Base-by-base conservation (phyloP, 35 echinoderm and acorn worm species). In the Hemicentrotus pulcherrimus region DNA sequence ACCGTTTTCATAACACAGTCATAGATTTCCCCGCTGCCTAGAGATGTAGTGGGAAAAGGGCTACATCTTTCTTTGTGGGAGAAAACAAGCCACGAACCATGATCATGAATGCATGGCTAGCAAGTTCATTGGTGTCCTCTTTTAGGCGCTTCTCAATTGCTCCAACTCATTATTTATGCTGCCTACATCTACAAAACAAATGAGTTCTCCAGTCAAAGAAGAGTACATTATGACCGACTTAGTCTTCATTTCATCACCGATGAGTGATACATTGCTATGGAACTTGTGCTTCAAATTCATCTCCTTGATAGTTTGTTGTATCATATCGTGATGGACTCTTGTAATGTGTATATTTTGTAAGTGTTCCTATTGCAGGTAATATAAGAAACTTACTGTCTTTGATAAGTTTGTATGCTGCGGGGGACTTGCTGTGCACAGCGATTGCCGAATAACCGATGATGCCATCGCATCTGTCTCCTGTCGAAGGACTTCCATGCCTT, bases 401-500 rank as follows among this genome's bases (percentile, higher is more conserved):
- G 35, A 41, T 41, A 41, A 41, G 35, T 41, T 41, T 41, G 35
- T 41, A 41, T 41, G 35, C 35, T 41, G 35, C 35, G 35, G 35
- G 35, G 35, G 35, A 41, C 35, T 41, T 41, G 35, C 35, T 41
- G 35, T 41, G 35, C 35, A 41, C 35, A 41, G 35, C 35, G 3
- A 41, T 41, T 41, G 35, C 35, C 35, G 3, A 41, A 41, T 41
- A 41, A 41, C 35, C 12, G 6, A 90, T 90, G 88, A 31, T 97
- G 96, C 91, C 96, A 97, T 1, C 95, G 90, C 92, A 94, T 97
- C 22, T 85, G 47, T 91, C 59, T 95, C 13, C 33, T 33, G 85
- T 85, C 70, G 5, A 9, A 94, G 11, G 46, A 47, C 45, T 78
- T 46, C 24, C 0, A 31, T 24, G 88, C 88, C 78, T 95, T 86